Evolutionary conservation across 2,888 invertebrate genomes (phyloP).

Genomic region (Euplexia lucipara): DNA sequence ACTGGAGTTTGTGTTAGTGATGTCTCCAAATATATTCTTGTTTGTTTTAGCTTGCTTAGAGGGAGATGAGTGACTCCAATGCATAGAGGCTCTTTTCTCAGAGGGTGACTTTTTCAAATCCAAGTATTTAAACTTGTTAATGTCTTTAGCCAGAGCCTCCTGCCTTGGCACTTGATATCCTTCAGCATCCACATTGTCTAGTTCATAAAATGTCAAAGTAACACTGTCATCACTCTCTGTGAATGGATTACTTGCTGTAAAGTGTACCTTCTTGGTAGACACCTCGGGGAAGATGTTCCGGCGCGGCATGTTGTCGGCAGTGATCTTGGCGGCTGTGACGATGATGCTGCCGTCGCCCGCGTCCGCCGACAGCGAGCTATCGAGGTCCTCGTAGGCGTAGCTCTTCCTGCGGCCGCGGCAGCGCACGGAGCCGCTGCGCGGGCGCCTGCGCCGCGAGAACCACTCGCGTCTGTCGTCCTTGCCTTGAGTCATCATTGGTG

Average conservation of each 20-base stretch:
- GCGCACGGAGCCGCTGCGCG: slow-evolving; percentile 76
- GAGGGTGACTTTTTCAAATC: slow-evolving; percentile 80
- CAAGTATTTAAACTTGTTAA: slow-evolving; percentile 87
- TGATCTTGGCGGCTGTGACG: slow-evolving; percentile 89
- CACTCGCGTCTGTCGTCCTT: slow-evolving; percentile 67
- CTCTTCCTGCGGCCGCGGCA: slow-evolving; percentile 78
- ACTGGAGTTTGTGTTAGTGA: slow-evolving; percentile 81
- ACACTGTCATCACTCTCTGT: slow-evolving; percentile 89
- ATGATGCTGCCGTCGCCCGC: slow-evolving; percentile 89
- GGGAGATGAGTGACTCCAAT: slow-evolving; percentile 84
- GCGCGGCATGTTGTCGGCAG: slow-evolving; percentile 85
- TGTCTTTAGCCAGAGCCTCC: slow-evolving; percentile 74
- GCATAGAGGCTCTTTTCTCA: slow-evolving; percentile 81
- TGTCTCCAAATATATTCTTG: slow-evolving; percentile 78
- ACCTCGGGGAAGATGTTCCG: slow-evolving; percentile 84
- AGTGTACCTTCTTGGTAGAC: slow-evolving; percentile 85
- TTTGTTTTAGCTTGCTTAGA: slow-evolving; percentile 82
- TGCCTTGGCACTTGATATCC: slow-evolving; percentile 73
- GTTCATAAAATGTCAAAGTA: slow-evolving; percentile 86
- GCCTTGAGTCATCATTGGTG: slow-evolving; percentile 76
- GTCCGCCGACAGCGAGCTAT: slow-evolving; percentile 91
- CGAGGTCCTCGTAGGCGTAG: slow-evolving; percentile 89
- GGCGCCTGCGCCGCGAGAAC: slow-evolving; percentile 76
- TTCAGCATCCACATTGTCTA: slow-evolving; percentile 78
- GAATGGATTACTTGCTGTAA: slow-evolving; percentile 86